Base-by-base conservation (phyloP, 2,797 vertebrate genomes). In the Darevskia nairensis region DNA sequence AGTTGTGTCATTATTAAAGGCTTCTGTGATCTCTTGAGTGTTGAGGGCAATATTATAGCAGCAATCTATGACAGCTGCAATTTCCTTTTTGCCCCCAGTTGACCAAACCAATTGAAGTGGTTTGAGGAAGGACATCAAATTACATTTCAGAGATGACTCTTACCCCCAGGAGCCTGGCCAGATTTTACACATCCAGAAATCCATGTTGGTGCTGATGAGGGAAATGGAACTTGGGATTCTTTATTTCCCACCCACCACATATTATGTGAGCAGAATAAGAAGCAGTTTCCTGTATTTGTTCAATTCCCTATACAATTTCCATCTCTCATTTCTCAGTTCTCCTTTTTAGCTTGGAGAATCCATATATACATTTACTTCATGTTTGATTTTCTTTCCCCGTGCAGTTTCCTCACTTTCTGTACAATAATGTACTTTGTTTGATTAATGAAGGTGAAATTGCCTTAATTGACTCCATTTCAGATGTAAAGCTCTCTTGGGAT, bases 111-210 rank as follows among this genome's bases (percentile, higher is more conserved):
- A 82, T 75, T 86, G 59, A 81, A 89, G 46, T 76, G 32, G 61
- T 82, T 86, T 59, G n/a, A 86, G 46, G 78, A 81, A 89, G n/a
- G 44, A 76, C 46, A 86, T 82, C 84, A 85, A 59, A 81, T 89
- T 89, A 75, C 35, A 27, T 89, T 86, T 85, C 88, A 69, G 71
- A 81, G 78, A 69, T 77, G 44, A 77, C 71, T 76, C 25, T 32
- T 76, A 82, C 69, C 79, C 79, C 50, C 61, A 55, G 21, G 84
- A 75, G 61, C 35, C 27, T 68, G 17, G 50, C 50, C 50, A 55
- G 39, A 41, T 86, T 55, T 61, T 89, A 35, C 59, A 80, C 69
- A 80, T 44, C 55, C 66, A 85, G n/a, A 85, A 89, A 61, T 87
- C 39, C 17, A 76, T 55, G 13, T 86, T 76, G n/a, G 41, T 66